A percentile compares a stretch with the other conserved stretches of the same genome.
Conservation (phyloP, 2,888 invertebrate species). For the Machimus rusticus region DNA sequence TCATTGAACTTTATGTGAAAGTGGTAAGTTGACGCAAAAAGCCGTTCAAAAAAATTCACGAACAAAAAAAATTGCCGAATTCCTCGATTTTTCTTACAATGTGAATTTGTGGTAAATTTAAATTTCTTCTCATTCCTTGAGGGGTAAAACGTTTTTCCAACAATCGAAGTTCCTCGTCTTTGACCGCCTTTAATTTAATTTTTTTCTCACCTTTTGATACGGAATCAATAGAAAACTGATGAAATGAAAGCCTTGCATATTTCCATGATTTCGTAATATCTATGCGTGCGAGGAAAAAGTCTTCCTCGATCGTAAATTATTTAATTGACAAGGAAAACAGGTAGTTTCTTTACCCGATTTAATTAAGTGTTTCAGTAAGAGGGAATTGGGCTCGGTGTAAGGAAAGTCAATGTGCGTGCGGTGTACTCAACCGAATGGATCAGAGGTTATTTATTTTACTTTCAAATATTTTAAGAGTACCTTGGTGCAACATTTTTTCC, state of each 20-base stretch:
- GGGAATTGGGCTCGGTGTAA: background rate
- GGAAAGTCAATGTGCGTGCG: background rate
- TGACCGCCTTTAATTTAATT: background rate
- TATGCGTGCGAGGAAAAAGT: background rate
- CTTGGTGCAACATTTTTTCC: background rate
- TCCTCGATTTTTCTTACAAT: background rate
- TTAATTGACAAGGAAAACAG: background rate
- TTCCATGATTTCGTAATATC: background rate
- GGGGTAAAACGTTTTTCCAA: background rate
- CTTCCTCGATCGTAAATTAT: background rate
- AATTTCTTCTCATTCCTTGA: background rate
- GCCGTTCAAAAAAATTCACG: background rate
- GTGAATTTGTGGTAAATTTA: background rate
- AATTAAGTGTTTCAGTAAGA: background rate
- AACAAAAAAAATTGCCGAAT: background rate
- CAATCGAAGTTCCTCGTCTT: background rate
- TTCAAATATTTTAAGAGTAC: background rate
- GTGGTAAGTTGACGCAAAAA: slow-evolving; percentile 35
- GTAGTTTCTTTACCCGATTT: background rate
- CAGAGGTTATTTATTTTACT: background rate
- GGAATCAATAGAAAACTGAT: background rate
- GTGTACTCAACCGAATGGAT: background rate
- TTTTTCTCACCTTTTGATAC: background rate
- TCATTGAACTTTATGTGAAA: slow-evolving; percentile 41
- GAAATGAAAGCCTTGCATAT: background rate